These are phyloP conservation scores for Narcine bancroftii DNA, from an alignment of 2,113 vertebrate genomes.

Conservation along the genomic window DNA sequence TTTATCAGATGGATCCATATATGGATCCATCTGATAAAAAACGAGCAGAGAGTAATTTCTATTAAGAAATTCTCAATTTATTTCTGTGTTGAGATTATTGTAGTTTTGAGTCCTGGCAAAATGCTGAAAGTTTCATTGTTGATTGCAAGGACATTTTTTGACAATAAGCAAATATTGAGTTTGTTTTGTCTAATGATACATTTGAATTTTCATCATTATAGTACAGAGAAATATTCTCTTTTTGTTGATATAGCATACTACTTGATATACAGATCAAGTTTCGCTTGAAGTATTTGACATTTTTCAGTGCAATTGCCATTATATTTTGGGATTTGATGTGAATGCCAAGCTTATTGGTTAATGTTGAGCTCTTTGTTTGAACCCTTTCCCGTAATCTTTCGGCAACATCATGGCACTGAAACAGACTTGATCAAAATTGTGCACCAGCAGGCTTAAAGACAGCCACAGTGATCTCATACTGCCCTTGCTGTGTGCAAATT, in stretches of 20 bases:
- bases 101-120: not conserved
- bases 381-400: not conserved
- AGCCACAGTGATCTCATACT: too few species aligned
- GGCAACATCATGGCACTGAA: not conserved
- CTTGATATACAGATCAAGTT: too few species aligned
- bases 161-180: not conserved
- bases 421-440: not conserved
- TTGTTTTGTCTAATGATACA: not conserved
- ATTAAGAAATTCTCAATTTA: not conserved
- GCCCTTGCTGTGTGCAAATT: too few species aligned
- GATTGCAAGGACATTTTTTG: not conserved
- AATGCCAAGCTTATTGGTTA: too few species aligned
- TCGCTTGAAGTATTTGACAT: too few species aligned
- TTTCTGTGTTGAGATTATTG: not conserved
- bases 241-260: not conserved
- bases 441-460: too few species aligned
- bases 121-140: not conserved
- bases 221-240: not conserved
- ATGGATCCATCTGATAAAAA: not conserved
- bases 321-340: too few species aligned
- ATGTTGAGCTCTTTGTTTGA: not conserved
- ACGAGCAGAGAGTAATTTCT: not conserved
- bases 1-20: not conserved
- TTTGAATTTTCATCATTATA: not conserved
- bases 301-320: too few species aligned